A percentile compares a stretch with the other conserved stretches of the same genome.
phyloP scores from a whole-genome alignment of 2,797 vertebrate species.

The Lithobates pipiens region DNA sequence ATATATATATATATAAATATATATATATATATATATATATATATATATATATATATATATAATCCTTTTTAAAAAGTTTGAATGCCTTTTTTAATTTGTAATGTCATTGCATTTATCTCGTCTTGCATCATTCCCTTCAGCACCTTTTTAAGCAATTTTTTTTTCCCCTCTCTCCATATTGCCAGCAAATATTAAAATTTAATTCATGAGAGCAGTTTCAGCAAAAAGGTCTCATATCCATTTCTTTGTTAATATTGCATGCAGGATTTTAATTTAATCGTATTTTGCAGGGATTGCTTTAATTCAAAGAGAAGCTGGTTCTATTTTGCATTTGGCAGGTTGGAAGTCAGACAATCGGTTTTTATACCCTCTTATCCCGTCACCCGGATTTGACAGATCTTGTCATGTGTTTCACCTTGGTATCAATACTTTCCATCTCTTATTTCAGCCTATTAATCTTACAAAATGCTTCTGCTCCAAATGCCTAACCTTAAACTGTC shows the following conservation, averaged over 20 bases:
- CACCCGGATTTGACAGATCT: slow-evolving; percentile 26
- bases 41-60: too few relatives aligned
- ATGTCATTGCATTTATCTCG: not conserved
- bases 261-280: slow-evolving; percentile 54
- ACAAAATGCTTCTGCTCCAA: slow-evolving; percentile 28
- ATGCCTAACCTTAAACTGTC: slow-evolving; percentile 47
- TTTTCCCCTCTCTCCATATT: not conserved
- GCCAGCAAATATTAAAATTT: slow-evolving; percentile 39
- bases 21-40: too few relatives aligned
- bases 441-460: slow-evolving; percentile 47
- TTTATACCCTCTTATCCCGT: slow-evolving; percentile 28
- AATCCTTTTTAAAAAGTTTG: too few relatives aligned
- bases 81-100: not conserved
- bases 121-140: slow-evolving; percentile 6
- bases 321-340: slow-evolving; percentile 38
- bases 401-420: slow-evolving; percentile 40
- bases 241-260: slow-evolving; percentile 33
- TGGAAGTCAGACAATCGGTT: slow-evolving; percentile 30
- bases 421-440: slow-evolving; percentile 42
- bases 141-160: not conserved
- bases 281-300: slow-evolving; percentile 39
- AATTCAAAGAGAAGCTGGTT: slow-evolving; percentile 14
- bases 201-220: slow-evolving; percentile 32
- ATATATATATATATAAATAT: too few relatives aligned
- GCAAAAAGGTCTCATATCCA: slow-evolving; percentile 7